Evolutionary conservation across 2,888 invertebrate genomes (phyloP).

Genomic region (Sinodicranocentrus sp.): DNA sequence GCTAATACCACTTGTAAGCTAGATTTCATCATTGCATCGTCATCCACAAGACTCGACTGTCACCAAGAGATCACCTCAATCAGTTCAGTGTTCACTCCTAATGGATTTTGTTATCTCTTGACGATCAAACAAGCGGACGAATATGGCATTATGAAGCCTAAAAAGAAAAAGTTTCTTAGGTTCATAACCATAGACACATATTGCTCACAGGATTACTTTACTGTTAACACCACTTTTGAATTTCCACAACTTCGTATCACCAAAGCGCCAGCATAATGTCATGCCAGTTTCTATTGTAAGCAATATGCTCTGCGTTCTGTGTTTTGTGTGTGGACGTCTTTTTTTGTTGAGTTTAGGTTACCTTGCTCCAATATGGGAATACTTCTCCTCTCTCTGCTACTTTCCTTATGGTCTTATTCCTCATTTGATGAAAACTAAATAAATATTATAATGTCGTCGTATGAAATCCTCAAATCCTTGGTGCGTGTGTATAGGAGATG

Average conservation of each 20-base stretch:
- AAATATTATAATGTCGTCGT: too few species aligned
- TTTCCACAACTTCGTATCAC: conserved; percentile 1
- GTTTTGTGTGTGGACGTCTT: background rate
- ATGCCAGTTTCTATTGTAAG: background rate
- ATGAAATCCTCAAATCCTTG: too few species aligned
- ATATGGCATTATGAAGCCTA: conserved; percentile 15
- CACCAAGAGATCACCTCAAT: conserved; percentile 22
- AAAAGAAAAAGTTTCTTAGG: background rate
- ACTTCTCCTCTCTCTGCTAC: too few species aligned
- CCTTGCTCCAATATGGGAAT: too few species aligned
- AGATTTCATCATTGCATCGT: background rate
- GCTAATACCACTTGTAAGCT: background rate
- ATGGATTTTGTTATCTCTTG: conserved; percentile 13
- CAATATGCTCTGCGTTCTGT: background rate
- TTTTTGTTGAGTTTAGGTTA: background rate
- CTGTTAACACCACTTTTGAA: background rate
- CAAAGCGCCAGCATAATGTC: background rate
- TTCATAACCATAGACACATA: too few species aligned
- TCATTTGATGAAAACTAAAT: too few species aligned
- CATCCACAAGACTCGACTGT: background rate
- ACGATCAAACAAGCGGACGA: background rate
- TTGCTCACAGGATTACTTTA: background rate
- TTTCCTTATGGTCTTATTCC: too few species aligned
- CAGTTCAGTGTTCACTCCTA: conserved; percentile 5
- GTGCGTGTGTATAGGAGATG: too few species aligned